These are phyloP conservation scores for Plebejus anna DNA, from an alignment of 2,888 invertebrate species.

Conservation along the genomic window DNA sequence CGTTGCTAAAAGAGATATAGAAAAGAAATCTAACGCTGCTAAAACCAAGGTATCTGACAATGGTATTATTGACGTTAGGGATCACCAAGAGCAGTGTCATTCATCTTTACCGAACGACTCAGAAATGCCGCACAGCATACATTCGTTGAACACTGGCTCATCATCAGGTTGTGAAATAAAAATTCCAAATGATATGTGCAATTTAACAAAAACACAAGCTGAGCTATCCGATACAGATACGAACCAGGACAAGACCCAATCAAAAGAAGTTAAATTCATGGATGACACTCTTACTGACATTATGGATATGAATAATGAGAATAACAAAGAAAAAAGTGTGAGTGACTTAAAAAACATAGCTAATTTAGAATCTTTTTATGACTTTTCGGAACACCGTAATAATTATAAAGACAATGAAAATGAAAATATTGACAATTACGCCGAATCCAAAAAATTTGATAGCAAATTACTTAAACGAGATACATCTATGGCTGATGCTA, in stretches of 20 bases:
- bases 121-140: background rate
- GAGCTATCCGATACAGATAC: slow-evolving; percentile 37
- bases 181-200: background rate
- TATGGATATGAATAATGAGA: slow-evolving; percentile 52
- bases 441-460: slow-evolving; percentile 36
- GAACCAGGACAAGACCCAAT: slow-evolving; percentile 42
- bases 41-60: slow-evolving; percentile 61
- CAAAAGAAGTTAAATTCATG: slow-evolving; percentile 38
- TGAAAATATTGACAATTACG: slow-evolving; percentile 29
- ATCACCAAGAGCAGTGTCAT: slow-evolving; percentile 50
- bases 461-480: slow-evolving; percentile 54
- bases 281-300: slow-evolving; percentile 42
- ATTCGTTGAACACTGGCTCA: background rate
- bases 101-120: slow-evolving; percentile 32
- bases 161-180: background rate
- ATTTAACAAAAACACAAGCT: background rate
- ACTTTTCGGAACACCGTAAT: slow-evolving; percentile 11
- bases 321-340: slow-evolving; percentile 59
- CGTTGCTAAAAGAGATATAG: slow-evolving; percentile 68
- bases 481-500: slow-evolving; percentile 44
- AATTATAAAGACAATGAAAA: slow-evolving; percentile 34
- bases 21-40: slow-evolving; percentile 65
- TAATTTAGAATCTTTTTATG: slow-evolving; percentile 41
- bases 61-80: slow-evolving; percentile 56
- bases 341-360: slow-evolving; percentile 44